Evolutionary conservation across 2,797 vertebrate species (phyloP), one percentile per base, ranked within the genome.

Genomic region (Diplodus puntazzo): DNA sequence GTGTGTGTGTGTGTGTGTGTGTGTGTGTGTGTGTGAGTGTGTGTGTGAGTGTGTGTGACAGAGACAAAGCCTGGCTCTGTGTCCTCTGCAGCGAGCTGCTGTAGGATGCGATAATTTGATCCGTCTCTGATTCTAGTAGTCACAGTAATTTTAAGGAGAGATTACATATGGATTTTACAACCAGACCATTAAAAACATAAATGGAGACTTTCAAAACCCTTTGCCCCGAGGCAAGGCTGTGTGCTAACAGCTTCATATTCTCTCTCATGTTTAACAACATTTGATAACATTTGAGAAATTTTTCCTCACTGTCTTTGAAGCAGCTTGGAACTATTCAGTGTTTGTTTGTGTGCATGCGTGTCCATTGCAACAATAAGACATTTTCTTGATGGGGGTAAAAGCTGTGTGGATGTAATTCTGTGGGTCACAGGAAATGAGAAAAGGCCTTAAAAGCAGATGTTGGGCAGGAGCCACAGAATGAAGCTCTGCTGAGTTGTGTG

Each of bases 71-170:
- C 48, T 63, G 49, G 21, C 21, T 45, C 42, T 42, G 14, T 61
- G 58, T 82, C 34, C 55, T 75, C 52, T 1, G 25, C 63, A 61
- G 20, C 27, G 20, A 53, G 57, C 53, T 54, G 52, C 64, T 66
- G 39, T 30, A 43, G 49, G 65, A 77, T 53, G 71, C 59, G 68
- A 59, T 78, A 4, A 73, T 75, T 74, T 76, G 69, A 78, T 73
- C 48, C 55, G 9, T 48, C 20, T 65, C 54, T 68, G 55, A 53
- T 57, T 79, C 64, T 68, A 8, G 39, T 23, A n/a, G 27, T 73
- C 49, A 48, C 57, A 80, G 25, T 0, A 0, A 54, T 67, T 66
- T 72, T 75, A 76, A 79, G 53, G 64, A 59, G 52, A 67, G 46
- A 77, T 77, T 45, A 73, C 69, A 12, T 49, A 6, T 45, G 11